phyloP scores from a whole-genome alignment of 2,113 vertebrate genomes.

The Seriola quinqueradiata region DNA sequence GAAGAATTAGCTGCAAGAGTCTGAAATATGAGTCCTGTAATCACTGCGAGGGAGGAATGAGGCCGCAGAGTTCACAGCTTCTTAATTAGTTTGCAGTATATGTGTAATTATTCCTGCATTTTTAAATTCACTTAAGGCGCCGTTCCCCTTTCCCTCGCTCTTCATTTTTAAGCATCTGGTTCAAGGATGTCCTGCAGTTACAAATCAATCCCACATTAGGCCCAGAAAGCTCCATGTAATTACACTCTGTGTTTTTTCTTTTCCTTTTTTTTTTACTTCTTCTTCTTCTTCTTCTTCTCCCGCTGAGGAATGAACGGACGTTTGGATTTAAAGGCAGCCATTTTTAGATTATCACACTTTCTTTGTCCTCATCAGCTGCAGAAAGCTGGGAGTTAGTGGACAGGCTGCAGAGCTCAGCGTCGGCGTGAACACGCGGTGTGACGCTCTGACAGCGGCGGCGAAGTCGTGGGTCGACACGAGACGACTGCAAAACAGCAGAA shows the following conservation, averaged over 20 bases:
- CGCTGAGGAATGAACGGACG: constrained; percentile 34
- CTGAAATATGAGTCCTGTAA: constrained; percentile 77
- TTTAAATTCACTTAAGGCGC: constrained; percentile 83
- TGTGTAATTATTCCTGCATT: constrained; percentile 84
- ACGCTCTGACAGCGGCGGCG: too few relatives aligned
- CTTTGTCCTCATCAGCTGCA: constrained; percentile 35
- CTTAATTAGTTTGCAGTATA: constrained; percentile 84
- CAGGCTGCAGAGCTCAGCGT: background rate
- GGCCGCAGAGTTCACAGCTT: constrained; percentile 75
- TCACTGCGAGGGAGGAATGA: constrained; percentile 75
- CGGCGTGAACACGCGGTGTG: background rate
- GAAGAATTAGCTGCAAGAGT: constrained; percentile 56
- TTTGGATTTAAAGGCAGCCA: constrained; percentile 49
- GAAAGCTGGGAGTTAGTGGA: background rate
- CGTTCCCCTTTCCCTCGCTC: constrained; percentile 39
- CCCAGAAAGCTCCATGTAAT: constrained; percentile 63
- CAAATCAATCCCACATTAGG: constrained; percentile 75
- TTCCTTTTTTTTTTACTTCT: background rate
- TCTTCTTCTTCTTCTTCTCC: background rate
- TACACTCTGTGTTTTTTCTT: constrained; percentile 45
- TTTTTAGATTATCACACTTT: constrained; percentile 57
- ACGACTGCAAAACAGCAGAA: too few relatives aligned
- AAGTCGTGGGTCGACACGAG: too few relatives aligned
- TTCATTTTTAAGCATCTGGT: constrained; percentile 76
- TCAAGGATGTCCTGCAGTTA: constrained; percentile 80